Conservation (phyloP, 1,140 invertebrate species). For the Drosophila melanica region DNA sequence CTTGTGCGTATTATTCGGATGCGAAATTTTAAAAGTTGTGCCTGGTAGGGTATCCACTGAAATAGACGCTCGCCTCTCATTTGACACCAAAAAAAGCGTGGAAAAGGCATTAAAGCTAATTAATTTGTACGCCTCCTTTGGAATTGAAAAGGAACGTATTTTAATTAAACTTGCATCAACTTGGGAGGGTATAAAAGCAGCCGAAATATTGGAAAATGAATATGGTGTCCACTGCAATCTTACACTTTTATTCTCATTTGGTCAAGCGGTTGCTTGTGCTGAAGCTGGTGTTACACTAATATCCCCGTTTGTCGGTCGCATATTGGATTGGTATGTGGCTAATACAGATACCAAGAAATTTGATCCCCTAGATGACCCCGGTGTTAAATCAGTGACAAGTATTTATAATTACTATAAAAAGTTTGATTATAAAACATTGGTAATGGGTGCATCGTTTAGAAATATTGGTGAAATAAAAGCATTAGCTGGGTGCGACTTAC, state of each 20-base stretch:
- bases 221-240: slow-evolving; percentile 99
- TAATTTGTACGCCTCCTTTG: slow-evolving; percentile 94
- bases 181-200: slow-evolving; percentile 99
- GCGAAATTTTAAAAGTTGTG: slow-evolving; percentile 98
- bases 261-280: slow-evolving; percentile 98
- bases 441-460: slow-evolving; percentile 99
- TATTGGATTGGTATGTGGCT: slow-evolving; percentile 97
- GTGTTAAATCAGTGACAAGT: slow-evolving; percentile 96
- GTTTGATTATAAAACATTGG: slow-evolving; percentile 97
- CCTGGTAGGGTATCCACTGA: slow-evolving; percentile 99
- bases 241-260: slow-evolving; percentile 97
- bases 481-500: slow-evolving; percentile 97
- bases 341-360: slow-evolving; percentile 95
- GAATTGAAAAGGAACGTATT: slow-evolving; percentile 96
- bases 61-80: slow-evolving; percentile 98
- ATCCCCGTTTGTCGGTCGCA: slow-evolving; percentile 95
- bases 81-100: slow-evolving; percentile 96
- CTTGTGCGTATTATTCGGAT: slow-evolving; percentile 97
- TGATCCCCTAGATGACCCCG: slow-evolving; percentile 95
- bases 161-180: slow-evolving; percentile 99
- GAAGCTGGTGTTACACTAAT: slow-evolving; percentile 99
- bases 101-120: slow-evolving; percentile 95
- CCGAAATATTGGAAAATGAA: slow-evolving; percentile 93
- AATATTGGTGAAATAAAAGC: slow-evolving; percentile 97
- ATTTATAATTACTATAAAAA: slow-evolving; percentile 99